Evolutionary conservation across 2,888 invertebrate genomes (phyloP), one percentile per base, ranked within the genome.

Genomic region (Sisyra nigra): DNA sequence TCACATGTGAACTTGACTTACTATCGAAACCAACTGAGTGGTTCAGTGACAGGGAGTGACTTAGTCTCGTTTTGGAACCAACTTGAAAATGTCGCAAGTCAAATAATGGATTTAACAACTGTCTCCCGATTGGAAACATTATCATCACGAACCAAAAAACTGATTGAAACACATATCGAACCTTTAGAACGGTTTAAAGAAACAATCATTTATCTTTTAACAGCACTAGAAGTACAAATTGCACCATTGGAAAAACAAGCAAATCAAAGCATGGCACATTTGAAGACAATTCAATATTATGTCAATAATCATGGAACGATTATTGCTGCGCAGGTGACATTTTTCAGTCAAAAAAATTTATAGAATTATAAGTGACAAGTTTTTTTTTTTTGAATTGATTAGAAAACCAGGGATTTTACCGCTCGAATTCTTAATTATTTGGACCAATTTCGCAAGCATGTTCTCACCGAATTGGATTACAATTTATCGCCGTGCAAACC

Each of bases 211-310:
- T 86, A 79, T 59, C 80, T 80, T 56, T 61, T 86, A 51, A 82
- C 85, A 1, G 76, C 79, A 29, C 55, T 86, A 39, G 85, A 86
- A 54, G 65, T 86, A 6, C 76, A 82, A 52, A 58, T 81, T 50
- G 69, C 71, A 51, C 83, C 85, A 0, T 72, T 84, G 53, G 74
- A 77, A 48, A 72, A 72, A 47, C 79, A 80, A 61, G 66, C 76
- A 4, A 81, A 84, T 58, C 79, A 80, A 51, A 80, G 81, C 1
- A 62, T 83, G 5, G 74, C 74, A 44, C 81, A 83, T 55, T 69
- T 85, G 50, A 78, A 77, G 53, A 79, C 75, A n/a, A 76, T 83
- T 38, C 84, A 85, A 57, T 77, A 73, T 56, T 82, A 78, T 60
- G 70, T 86, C 47, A 75, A 81, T 53, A 77, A 74, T 54, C 77